Evolutionary conservation across 2,888 invertebrate genomes (phyloP), one percentile per base, ranked within the genome.

Genomic region (Notodonta dromedarius): DNA sequence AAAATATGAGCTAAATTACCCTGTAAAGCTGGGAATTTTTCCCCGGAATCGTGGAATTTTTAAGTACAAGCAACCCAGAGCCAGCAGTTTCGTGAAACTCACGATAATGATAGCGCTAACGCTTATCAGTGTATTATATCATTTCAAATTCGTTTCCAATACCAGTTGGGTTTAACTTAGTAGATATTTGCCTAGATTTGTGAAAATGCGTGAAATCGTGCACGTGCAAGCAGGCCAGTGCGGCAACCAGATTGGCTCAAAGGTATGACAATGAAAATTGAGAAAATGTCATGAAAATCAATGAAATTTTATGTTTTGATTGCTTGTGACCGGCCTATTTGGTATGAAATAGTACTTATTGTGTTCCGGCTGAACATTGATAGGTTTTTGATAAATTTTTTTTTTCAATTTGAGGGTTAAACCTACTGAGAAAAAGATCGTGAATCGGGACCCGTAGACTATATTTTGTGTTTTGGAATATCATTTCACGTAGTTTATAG

Each of bases 191-290:
- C 13, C n/a, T 42, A 42, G 11, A 46, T n/a, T 46, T 46, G 46
- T 44, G 16, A 79, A 73, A 91, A 98, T 98, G 98, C 96, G 98
- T 90, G 98, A 98, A 96, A 98, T 98, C 78, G 98, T 98, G 64
- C 98, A 98, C 86, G 95, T 98, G 62, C 98, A 98, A 90, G 96
- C 97, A 61, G 98, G 98, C 59, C 98, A 98, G 88, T 98, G 98
- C 87, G 98, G 98, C 59, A 98, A 98, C 90, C 98, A 98, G 91
- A 98, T 98, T 83, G 98, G 98, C 74, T 97, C 98, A 59, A 98
- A 98, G 96, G 97, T 97, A 91, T 83, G 78, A 73, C 9, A n/a
- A 46, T n/a, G n/a, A 46, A 46, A 46, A 46, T 46, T 12, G 9
- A 42, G 42, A 42, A 12, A 9, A 46, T 46, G 44, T n/a, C 0